phyloP scores from a whole-genome alignment of 2,113 vertebrate species.

The Zootoca vivipara region DNA sequence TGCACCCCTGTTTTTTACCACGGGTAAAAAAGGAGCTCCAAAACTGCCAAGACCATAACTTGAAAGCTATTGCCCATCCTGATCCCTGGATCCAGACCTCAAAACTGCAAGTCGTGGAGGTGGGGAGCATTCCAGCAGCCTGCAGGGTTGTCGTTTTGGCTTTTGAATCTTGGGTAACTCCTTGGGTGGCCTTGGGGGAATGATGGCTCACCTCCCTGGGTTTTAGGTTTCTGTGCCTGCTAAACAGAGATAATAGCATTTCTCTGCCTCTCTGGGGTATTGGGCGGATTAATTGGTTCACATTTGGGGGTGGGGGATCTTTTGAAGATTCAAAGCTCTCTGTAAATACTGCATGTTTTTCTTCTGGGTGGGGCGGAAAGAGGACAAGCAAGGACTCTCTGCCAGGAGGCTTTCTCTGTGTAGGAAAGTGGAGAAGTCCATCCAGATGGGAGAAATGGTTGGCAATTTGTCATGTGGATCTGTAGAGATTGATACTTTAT shows the following conservation, averaged over 20 bases:
- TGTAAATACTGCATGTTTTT: slow-evolving; percentile 28
- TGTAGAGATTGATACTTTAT: neutral
- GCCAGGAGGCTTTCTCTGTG: neutral
- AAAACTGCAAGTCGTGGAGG: slow-evolving; percentile 28
- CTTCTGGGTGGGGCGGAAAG: slow-evolving; percentile 27
- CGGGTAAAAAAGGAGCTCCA: neutral
- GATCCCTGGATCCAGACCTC: neutral
- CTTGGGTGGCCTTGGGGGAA: slow-evolving; percentile 54
- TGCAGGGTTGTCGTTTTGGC: neutral
- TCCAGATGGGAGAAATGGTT: neutral
- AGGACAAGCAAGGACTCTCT: neutral
- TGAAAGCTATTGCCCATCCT: neutral
- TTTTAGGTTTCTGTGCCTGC: slow-evolving; percentile 50
- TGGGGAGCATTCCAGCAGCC: neutral
- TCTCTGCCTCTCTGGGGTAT: slow-evolving; percentile 27
- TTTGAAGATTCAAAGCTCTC: slow-evolving; percentile 54
- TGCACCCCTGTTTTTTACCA: neutral
- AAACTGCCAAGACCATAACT: neutral
- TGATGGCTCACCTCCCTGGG: slow-evolving; percentile 60
- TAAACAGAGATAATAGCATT: slow-evolving; percentile 42
- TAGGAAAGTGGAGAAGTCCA: neutral
- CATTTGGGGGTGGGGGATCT: slow-evolving; percentile 15
- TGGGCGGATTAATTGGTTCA: slow-evolving; percentile 51
- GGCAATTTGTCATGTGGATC: neutral
- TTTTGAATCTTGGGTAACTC: slow-evolving; percentile 9